These are phyloP conservation scores for Sialis lutaria DNA, from an alignment of 2,888 invertebrate genomes.

Conservation along the genomic window DNA sequence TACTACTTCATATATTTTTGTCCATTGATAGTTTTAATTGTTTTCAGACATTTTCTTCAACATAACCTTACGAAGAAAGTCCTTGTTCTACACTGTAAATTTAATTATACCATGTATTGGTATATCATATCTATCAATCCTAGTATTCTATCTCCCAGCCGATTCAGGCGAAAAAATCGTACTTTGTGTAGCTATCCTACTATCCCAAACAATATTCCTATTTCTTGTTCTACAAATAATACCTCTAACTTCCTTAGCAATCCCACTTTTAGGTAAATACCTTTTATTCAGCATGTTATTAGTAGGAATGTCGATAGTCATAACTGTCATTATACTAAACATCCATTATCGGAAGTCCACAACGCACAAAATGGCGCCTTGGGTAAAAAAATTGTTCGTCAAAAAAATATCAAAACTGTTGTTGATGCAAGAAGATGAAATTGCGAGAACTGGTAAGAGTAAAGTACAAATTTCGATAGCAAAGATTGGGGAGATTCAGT, in stretches of 20 bases:
- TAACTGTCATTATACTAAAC: constrained; percentile 81
- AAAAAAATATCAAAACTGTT: constrained; percentile 67
- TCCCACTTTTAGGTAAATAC: constrained; percentile 80
- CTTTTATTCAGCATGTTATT: constrained; percentile 83
- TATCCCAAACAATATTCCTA: constrained; percentile 93
- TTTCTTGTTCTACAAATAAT: constrained; percentile 88
- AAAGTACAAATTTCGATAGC: constrained; percentile 56
- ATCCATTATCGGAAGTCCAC: constrained; percentile 89
- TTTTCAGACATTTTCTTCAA: constrained; percentile 94
- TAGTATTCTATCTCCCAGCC: constrained; percentile 94
- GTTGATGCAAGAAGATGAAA: constrained; percentile 79
- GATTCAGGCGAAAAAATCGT: constrained; percentile 98
- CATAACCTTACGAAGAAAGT: constrained; percentile 83
- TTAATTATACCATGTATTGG: constrained; percentile 93
- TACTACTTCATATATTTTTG: not conserved
- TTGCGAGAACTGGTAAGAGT: constrained; percentile 60
- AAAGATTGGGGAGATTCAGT: constrained; percentile 45
- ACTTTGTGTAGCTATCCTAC: constrained; percentile 80
- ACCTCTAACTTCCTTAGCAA: constrained; percentile 77
- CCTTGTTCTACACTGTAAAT: constrained; percentile 93
- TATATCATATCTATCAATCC: constrained; percentile 89
- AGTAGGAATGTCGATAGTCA: constrained; percentile 76
- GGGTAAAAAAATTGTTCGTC: constrained; percentile 79
- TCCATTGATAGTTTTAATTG: constrained; percentile 13
- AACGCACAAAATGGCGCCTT: constrained; percentile 90